Base-by-base conservation (phyloP, 2,888 invertebrate genomes). In the Tenodera sinensis region DNA sequence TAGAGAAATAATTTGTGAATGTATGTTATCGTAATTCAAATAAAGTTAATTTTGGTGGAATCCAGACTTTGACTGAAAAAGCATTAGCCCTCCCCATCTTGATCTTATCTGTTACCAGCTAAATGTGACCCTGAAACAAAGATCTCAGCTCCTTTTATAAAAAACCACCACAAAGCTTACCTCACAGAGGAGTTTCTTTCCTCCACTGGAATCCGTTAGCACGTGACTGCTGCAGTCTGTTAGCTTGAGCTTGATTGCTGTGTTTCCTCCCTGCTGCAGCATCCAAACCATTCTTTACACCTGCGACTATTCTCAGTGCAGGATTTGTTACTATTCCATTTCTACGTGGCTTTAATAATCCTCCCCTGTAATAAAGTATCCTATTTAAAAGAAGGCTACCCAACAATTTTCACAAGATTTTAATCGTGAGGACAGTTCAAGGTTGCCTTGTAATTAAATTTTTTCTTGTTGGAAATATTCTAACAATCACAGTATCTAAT, bases 311-410 rank as follows among this genome's bases (percentile, higher is more conserved):
- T 91, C 97, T 94, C 95, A 97, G 95, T 89, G 97, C 97, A 25
- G 97, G 97, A 92, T 97, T 97, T 4, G 97, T 97, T 34, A 97
- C 97, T 90, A 97, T 97, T 2, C 97, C 97, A 92, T 97, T 97
- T 90, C 97, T 95, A 93, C 97, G 97, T 92, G 95, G 95, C 95
- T 95, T 91, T 93, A 93, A 91, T 88, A 83, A 85, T 2, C 87
- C 83, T 84, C 90, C 87, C 91, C 88, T 82, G 90, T 89, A 71
- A 87, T 84, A 42, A 89, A 92, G 91, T 91, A 92, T 91, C 93
- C 93, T 90, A 34, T 90, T 88, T 28, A 14, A 83, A 25, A 85
- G n/a, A 89, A 84, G 3, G 30, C 30, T 82, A 30, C 12, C 6
- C 89, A 28, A 71, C 15, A 71, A 20, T 6, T 20, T 15, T 20